Percentiles rank a stretch among this genome's conserved stretches.
Evolutionary conservation across 2,797 vertebrate genomes (phyloP).

Genomic region (Myotis myotis): DNA sequence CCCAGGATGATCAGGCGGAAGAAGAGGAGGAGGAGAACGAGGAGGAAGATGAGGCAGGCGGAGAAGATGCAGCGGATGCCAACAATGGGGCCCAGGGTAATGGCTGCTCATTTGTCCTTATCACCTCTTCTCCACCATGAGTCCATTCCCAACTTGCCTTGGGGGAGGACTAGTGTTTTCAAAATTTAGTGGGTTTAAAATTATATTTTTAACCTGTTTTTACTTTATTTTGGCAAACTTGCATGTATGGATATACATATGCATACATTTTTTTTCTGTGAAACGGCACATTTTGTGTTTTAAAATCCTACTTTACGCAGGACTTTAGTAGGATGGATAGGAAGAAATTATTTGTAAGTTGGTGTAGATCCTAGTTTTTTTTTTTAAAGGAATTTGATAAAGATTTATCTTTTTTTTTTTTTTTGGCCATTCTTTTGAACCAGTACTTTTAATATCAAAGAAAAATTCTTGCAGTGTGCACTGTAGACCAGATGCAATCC

Average conservation of each 20-base stretch:
- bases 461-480: background rate
- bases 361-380: background rate
- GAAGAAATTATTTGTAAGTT: background rate
- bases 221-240: conserved; percentile 44
- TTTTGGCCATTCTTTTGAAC: background rate
- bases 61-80: conserved; percentile 94
- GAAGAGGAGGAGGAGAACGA: conserved; percentile 93
- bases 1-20: conserved; percentile 88
- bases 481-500: background rate
- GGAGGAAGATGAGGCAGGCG: conserved; percentile 92
- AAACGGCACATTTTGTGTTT: conserved; percentile 1
- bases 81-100: conserved; percentile 95
- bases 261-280: background rate
- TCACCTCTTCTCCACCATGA: no score
- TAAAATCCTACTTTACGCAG: background rate
- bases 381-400: background rate
- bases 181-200: background rate
- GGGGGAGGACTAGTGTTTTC: background rate
- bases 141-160: background rate
- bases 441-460: background rate
- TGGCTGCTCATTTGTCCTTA: background rate
- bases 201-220: background rate
- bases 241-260: background rate
- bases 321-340: background rate
- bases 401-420: background rate